phyloP scores from a whole-genome alignment of 2,888 invertebrate species.

The Tryphoninae sp. region DNA sequence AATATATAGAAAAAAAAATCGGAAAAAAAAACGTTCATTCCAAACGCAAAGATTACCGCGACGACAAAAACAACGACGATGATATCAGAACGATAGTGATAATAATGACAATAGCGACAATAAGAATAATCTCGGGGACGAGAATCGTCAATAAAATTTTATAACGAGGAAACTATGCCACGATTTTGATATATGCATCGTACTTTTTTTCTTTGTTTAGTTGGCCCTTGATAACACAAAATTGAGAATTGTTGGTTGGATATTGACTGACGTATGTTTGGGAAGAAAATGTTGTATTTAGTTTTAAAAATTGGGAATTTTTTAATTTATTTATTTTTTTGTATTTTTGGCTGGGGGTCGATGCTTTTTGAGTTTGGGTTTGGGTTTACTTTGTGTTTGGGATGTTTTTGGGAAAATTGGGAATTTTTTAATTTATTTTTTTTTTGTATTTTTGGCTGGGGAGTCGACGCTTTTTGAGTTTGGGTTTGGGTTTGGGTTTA shows the following conservation, averaged over 20 bases:
- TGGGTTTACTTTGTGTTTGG: too few species aligned
- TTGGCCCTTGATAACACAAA: background rate
- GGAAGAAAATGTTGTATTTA: background rate
- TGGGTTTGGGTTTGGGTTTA: too few species aligned
- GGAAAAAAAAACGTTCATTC: background rate
- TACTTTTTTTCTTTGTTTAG: background rate
- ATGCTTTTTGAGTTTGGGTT: too few species aligned
- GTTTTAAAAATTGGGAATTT: background rate
- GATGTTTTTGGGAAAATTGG: too few species aligned
- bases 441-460: too few species aligned
- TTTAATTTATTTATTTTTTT: background rate
- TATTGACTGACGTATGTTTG: background rate
- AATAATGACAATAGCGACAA: constrained; percentile 36
- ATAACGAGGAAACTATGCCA: constrained; percentile 1
- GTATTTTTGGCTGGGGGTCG: too few species aligned
- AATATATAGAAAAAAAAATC: background rate
- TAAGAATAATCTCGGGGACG: constrained; percentile 23
- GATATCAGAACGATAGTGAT: constrained; percentile 34
- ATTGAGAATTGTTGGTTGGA: background rate
- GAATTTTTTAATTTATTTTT: too few species aligned
- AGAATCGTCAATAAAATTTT: constrained; percentile 7
- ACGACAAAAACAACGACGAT: background rate
- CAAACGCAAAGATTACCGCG: background rate
- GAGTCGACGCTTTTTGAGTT: too few species aligned
- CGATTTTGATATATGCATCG: background rate